Base-by-base conservation (phyloP, 1,140 invertebrate genomes). In the Brachionus sp. region DNA sequence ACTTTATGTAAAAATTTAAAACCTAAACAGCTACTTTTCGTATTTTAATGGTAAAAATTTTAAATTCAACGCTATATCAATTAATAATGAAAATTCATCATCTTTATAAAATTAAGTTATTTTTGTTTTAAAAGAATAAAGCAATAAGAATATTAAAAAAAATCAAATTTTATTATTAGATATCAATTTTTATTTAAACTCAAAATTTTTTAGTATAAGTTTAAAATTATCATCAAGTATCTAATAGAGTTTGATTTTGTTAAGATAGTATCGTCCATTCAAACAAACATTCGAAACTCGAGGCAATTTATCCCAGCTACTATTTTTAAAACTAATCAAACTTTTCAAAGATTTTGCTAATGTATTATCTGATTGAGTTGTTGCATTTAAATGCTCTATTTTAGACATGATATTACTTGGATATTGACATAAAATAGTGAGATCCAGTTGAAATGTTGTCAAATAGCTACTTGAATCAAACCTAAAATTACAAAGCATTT, bases 401-500 rank as follows among this genome's bases (percentile, higher is more conserved):
- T 57, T 57, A 57, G 50, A 19, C 16, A 23, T 57, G 50, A 57
- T 19, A 57, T 57, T 5, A 57, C 6, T 9, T 57, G 50, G 50
- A 57, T 19, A 57, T 19, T 57, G 3, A 57, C 50, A 57, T 0
- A 16, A n/a, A 7, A 57, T 57, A 23, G 50, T 66, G 33, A 66
- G 64, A 66, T 66, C 64, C 25, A 73, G 33, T 12, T 73, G 16
- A 42, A 73, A 73, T 5, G 68, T 73, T 37, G 68, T 73, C 35
- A 73, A 73, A 16, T 37, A 73, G 9, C 68, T 39, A 23, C 10
- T 73, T 5, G 33, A 6, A 73, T 73, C 68, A 42, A 73, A 73
- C 16, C 68, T 37, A 73, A 73, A 73, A 39, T 73, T 13, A 35
- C 33, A 19, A 39, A 73, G 39, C n/a, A 44, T n/a, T 73, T 73